These are phyloP conservation scores for Cydia strobilella DNA, from an alignment of 1,140 invertebrate species.

Conservation along the genomic window DNA sequence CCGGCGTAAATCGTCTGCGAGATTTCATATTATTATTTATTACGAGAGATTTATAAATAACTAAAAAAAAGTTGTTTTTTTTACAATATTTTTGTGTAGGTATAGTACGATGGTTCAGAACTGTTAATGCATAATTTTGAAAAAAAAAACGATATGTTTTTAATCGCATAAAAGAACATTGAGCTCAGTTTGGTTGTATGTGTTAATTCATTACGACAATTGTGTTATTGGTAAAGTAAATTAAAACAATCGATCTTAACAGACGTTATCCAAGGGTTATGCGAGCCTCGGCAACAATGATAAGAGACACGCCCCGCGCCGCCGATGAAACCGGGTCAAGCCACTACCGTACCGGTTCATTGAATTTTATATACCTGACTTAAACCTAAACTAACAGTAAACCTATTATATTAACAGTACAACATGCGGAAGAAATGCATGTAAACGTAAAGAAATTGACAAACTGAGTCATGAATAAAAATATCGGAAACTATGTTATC, in stretches of 20 bases:
- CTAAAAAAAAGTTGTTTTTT: not conserved
- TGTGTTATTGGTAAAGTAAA: not conserved
- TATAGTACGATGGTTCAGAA: not conserved
- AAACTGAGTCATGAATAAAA: no score
- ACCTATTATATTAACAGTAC: no score
- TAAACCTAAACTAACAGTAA: not conserved
- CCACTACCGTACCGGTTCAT: constrained; percentile 25
- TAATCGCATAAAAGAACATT: not conserved
- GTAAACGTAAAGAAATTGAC: no score
- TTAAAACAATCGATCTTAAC: not conserved
- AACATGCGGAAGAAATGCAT: no score
- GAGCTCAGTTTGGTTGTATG: no score
- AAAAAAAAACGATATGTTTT: not conserved
- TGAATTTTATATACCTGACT: not conserved
- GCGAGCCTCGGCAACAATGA: constrained; percentile 2
- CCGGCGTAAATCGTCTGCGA: constrained; percentile 22
- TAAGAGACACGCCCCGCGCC: constrained; percentile 15
- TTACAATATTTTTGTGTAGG: not conserved
- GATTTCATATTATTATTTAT: not conserved
- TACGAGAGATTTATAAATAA: not conserved
- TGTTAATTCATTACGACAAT: not conserved
- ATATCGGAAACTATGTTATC: no score
- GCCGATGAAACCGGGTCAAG: constrained; percentile 15
- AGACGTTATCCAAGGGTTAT: constrained; percentile 14
- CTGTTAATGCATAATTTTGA: not conserved